Evolutionary conservation across 2,113 vertebrate genomes (phyloP).

Genomic region (Zosterops pallidus): DNA sequence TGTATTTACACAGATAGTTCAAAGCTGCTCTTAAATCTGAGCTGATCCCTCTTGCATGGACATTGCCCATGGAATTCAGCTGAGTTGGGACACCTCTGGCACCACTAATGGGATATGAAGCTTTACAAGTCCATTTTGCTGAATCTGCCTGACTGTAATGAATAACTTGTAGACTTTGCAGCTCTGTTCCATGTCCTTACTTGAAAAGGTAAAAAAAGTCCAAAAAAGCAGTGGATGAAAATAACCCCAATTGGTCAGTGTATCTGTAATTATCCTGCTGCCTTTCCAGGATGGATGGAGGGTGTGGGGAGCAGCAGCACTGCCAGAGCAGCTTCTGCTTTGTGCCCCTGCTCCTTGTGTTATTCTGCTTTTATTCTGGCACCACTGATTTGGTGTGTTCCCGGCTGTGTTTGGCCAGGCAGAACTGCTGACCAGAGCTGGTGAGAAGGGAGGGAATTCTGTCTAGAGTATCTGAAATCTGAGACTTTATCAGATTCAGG

Average conservation of each 20-base stretch:
- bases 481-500: neutral
- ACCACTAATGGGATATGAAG: neutral
- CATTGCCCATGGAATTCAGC: neutral
- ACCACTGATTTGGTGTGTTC: neutral
- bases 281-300: neutral
- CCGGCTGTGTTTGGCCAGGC: neutral
- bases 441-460: neutral
- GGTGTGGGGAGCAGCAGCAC: neutral
- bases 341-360: neutral
- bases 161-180: neutral
- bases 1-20: neutral
- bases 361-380: neutral
- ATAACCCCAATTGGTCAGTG: neutral
- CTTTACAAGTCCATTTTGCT: neutral
- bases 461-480: neutral
- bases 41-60: neutral
- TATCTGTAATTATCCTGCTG: neutral
- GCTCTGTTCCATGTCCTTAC: neutral
- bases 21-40: neutral
- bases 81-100: neutral
- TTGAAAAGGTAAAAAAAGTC: neutral
- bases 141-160: neutral
- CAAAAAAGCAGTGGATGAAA: neutral
- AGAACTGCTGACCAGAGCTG: neutral
- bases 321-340: neutral